These are phyloP conservation scores for Manduca sexta DNA, from an alignment of 1,140 invertebrate species.

Conservation along the genomic window DNA sequence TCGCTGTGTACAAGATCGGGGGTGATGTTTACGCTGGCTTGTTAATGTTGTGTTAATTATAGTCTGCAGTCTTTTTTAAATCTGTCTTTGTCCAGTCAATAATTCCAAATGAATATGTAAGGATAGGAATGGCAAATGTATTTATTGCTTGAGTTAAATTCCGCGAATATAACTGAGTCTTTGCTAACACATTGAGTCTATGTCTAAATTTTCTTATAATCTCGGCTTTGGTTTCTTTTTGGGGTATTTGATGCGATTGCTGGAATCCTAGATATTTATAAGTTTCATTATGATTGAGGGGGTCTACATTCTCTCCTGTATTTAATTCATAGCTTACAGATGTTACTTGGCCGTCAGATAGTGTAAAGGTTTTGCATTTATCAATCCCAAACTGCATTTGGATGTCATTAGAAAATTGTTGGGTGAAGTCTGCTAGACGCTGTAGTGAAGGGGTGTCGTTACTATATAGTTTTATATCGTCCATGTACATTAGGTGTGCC, in stretches of 20 bases:
- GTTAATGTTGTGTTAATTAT: constrained; percentile 1
- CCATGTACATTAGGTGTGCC: constrained; percentile 7
- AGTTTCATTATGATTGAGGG: neutral
- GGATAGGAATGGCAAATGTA: constrained; percentile 12
- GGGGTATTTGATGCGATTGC: too few relatives aligned
- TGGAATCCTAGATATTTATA: too few relatives aligned
- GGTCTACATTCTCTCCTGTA: constrained; percentile 9
- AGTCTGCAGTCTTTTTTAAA: constrained; percentile 7
- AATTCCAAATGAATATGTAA: constrained; percentile 14
- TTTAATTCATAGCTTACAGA: constrained; percentile 1
- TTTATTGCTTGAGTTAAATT: constrained; percentile 6
- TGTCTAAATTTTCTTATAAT: too few relatives aligned
- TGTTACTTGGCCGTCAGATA: neutral
- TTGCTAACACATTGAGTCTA: too few relatives aligned
- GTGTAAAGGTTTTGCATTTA: constrained; percentile 12
- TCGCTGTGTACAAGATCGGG: neutral
- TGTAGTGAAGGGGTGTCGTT: too few relatives aligned
- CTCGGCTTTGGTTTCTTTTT: too few relatives aligned
- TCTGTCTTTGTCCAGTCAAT: constrained; percentile 11
- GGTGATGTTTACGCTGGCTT: too few relatives aligned
- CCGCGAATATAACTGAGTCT: too few relatives aligned
- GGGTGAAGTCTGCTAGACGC: too few relatives aligned
- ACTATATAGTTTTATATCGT: constrained; percentile 6
- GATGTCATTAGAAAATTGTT: too few relatives aligned
- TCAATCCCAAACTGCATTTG: neutral